These are phyloP conservation scores for Bubo scandiacus DNA, from an alignment of 2,113 vertebrate species.

Conservation along the genomic window DNA sequence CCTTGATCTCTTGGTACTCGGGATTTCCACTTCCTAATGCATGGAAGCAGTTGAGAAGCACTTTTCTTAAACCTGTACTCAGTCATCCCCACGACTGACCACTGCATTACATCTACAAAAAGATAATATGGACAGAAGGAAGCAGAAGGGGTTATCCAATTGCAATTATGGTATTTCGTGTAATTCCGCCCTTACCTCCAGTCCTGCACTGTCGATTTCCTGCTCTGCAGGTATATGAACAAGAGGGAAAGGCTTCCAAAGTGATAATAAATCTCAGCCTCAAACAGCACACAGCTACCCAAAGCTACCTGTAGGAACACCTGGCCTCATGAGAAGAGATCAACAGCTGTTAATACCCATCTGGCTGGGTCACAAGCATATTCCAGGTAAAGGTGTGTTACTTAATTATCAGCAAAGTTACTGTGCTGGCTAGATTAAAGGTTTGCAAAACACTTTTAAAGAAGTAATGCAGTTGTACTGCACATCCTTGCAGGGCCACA, in stretches of 20 bases:
- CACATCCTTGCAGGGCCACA: background rate
- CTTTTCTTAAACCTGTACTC: background rate
- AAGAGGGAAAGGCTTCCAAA: background rate
- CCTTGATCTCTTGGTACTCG: background rate
- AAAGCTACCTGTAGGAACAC: background rate
- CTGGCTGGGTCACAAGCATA: background rate
- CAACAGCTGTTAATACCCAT: background rate
- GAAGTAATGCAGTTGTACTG: background rate
- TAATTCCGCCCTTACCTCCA: background rate
- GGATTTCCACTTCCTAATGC: background rate
- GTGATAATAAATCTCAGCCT: background rate
- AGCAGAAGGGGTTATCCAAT: background rate
- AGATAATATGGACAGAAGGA: background rate
- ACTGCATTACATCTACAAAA: accelerated
- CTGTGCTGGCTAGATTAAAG: background rate
- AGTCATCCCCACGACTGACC: background rate
- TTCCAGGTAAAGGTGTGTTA: background rate
- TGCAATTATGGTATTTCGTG: accelerated
- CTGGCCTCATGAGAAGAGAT: background rate
- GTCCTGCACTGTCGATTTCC: background rate
- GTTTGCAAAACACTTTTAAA: background rate
- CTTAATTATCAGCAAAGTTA: background rate
- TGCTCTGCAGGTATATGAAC: background rate
- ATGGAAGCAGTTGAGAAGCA: background rate
- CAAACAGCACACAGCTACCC: background rate